phyloP scores from a whole-genome alignment of 1,140 invertebrate species.

The Trichomalopsis sarcophagae region DNA sequence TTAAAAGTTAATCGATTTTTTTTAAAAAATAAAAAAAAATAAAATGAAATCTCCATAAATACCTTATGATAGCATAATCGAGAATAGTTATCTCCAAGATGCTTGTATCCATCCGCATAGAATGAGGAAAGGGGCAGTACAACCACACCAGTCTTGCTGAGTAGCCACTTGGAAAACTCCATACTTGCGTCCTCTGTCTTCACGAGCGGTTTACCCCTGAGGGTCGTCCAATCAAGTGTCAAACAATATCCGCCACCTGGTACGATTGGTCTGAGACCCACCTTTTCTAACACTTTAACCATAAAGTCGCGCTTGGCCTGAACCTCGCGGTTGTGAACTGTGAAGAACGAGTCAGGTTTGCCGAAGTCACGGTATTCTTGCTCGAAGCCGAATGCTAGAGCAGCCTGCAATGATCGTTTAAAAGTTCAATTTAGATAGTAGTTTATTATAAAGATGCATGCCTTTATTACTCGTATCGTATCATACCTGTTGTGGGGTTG shows the following conservation, averaged over 20 bases:
- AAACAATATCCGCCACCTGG: constrained; percentile 98
- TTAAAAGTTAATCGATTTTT: constrained; percentile 6
- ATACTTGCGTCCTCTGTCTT: constrained; percentile 86
- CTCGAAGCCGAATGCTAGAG: constrained; percentile 92
- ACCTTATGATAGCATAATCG: constrained; percentile 96
- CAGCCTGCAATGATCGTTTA: constrained; percentile 80
- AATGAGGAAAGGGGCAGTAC: constrained; percentile 89
- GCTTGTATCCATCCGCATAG: constrained; percentile 88
- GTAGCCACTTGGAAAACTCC: constrained; percentile 94
- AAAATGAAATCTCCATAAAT: constrained; percentile 52
- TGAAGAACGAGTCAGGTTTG: constrained; percentile 89
- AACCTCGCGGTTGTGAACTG: constrained; percentile 86
- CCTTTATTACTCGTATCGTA: background rate
- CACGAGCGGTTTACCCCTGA: constrained; percentile 72
- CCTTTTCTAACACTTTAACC: constrained; percentile 83
- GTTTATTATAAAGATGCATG: background rate
- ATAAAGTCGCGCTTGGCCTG: constrained; percentile 90
- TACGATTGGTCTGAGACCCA: constrained; percentile 93
- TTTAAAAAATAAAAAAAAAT: constrained; percentile 30
- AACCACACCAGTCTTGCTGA: background rate
- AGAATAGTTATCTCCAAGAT: constrained; percentile 90
- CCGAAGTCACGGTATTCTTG: constrained; percentile 84
- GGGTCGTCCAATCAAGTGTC: constrained; percentile 90
- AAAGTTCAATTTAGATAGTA: background rate
- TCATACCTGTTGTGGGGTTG: background rate